phyloP scores from a whole-genome alignment of 1,140 invertebrate genomes.

The Protaetia brevitarsis region DNA sequence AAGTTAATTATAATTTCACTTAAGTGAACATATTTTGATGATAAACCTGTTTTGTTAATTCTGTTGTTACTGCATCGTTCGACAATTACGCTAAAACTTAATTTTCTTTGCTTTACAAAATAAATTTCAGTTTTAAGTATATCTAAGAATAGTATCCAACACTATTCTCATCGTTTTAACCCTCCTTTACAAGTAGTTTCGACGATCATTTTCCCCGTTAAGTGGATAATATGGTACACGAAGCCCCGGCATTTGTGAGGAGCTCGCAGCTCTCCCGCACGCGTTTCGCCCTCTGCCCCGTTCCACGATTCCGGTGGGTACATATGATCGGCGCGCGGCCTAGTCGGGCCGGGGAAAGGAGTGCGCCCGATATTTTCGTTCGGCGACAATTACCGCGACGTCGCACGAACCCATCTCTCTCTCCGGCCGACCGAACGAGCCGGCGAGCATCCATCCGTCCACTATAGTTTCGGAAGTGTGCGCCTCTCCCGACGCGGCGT shows the following conservation, averaged over 20 bases:
- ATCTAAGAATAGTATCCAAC: no score
- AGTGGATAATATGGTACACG: background rate
- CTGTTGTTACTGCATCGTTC: no score
- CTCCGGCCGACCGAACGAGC: background rate
- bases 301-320: background rate
- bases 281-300: background rate
- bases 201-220: no score
- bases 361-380: background rate
- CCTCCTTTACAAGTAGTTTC: no score
- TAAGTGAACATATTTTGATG: no score
- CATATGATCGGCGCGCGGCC: background rate
- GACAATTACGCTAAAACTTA: no score
- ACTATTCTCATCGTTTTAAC: no score
- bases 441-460: background rate
- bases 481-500: background rate
- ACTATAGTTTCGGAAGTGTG: no score
- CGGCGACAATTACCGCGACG: constrained; percentile 3
- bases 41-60: no score
- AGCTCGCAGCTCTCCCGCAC: background rate
- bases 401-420: background rate
- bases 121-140: no score
- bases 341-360: background rate
- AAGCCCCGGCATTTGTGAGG: background rate
- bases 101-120: no score
- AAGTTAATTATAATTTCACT: no score